Conservation (phyloP, 92 coral and sea anemone genomes). For the Actinostola sp. region DNA sequence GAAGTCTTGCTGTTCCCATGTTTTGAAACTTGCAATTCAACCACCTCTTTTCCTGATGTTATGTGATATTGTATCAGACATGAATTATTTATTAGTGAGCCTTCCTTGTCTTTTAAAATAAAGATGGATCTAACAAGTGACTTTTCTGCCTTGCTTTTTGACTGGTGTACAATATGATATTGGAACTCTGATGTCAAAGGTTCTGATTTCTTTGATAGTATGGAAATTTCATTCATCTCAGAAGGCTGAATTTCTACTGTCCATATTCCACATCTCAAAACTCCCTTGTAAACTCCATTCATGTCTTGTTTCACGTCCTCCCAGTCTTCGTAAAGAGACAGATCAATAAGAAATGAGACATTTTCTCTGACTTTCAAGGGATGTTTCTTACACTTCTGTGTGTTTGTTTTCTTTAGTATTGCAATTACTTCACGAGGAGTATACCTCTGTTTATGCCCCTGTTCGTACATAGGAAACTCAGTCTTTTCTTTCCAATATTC, state of each 20-base stretch:
- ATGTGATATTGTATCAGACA: conserved; percentile 44
- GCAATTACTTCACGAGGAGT: conserved; percentile 13
- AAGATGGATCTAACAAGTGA: conserved; percentile 41
- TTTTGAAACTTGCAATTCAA: conserved; percentile 15
- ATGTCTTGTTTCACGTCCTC: conserved; percentile 51
- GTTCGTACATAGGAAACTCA: conserved; percentile 22
- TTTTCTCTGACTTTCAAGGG: conserved; percentile 51
- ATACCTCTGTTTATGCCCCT: conserved; percentile 24
- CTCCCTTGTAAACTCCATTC: conserved; percentile 50
- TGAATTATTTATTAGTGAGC: conserved; percentile 22
- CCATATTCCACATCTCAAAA: conserved; percentile 48
- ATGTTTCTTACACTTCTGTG: conserved; percentile 23
- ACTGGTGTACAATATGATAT: conserved; percentile 34
- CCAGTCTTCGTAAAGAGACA: conserved; percentile 29
- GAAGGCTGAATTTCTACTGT: conserved; percentile 26
- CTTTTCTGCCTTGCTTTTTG: conserved; percentile 45
- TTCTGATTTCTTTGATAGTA: conserved; percentile 14
- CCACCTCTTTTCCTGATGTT: background rate
- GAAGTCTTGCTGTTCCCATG: conserved; percentile 44
- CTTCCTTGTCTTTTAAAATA: conserved; percentile 20
- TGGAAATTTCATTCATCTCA: background rate
- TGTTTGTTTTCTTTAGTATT: background rate
- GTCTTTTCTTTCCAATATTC: conserved; percentile 28
- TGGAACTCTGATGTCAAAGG: conserved; percentile 14
- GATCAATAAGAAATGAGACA: conserved; percentile 43